Evolutionary conservation across 2,113 vertebrate genomes (phyloP).

Genomic region (Cettia cetti): DNA sequence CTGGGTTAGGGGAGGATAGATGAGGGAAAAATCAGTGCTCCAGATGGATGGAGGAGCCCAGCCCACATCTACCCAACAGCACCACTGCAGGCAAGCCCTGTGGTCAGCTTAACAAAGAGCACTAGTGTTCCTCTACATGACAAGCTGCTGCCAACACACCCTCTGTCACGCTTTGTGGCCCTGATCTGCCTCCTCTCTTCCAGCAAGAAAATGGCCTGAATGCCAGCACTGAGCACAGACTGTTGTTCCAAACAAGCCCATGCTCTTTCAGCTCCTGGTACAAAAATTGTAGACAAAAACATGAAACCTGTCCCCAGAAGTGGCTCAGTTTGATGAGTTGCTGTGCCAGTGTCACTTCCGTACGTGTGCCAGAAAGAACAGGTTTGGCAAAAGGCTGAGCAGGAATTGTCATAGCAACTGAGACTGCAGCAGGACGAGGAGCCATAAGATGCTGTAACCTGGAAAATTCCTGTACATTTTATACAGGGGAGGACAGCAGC

Average conservation of each 20-base stretch:
- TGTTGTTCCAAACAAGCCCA: neutral
- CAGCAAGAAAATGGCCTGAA: neutral
- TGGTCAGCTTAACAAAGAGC: neutral
- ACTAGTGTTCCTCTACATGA: neutral
- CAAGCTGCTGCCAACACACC: neutral
- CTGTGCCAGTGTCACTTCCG: neutral
- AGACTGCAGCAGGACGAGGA: neutral
- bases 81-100: neutral
- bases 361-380: neutral
- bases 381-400: neutral
- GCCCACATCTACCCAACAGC: neutral
- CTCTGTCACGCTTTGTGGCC: neutral
- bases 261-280: neutral
- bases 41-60: neutral
- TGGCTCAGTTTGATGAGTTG: neutral
- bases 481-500: neutral
- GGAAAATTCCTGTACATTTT: neutral
- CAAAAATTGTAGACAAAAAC: neutral
- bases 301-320: neutral
- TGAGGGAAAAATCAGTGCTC: neutral
- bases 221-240: neutral
- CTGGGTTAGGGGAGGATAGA: neutral
- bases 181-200: neutral
- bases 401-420: constrained; percentile 19
- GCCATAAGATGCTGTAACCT: neutral